Conservation (phyloP, 2,797 vertebrate species). For the Brotula barbata region DNA sequence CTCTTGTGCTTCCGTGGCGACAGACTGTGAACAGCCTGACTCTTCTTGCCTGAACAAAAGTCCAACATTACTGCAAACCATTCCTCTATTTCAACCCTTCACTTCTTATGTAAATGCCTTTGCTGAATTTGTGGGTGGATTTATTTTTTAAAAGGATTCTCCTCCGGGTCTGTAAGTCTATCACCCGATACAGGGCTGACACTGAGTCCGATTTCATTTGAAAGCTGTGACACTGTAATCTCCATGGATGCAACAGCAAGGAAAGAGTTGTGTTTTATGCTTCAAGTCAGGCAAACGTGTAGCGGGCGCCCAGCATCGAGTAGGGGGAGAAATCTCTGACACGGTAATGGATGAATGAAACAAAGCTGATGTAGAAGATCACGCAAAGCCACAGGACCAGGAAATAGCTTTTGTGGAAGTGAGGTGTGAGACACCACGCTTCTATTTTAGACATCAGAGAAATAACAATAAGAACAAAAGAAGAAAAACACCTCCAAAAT, state of each 20-base stretch:
- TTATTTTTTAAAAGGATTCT: constrained; percentile 62
- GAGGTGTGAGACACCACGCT: constrained; percentile 1
- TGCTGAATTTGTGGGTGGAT: constrained; percentile 83
- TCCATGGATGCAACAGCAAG: constrained; percentile 45
- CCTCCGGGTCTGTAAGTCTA: constrained; percentile 71
- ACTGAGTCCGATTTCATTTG: constrained; percentile 61
- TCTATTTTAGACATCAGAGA: constrained; percentile 12
- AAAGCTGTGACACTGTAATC: constrained; percentile 57
- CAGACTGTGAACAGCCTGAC: constrained; percentile 77
- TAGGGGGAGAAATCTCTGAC: constrained; percentile 34
- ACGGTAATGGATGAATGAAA: constrained; percentile 33
- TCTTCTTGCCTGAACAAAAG: constrained; percentile 83
- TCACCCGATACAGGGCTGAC: constrained; percentile 75
- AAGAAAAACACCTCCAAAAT: constrained; percentile 30
- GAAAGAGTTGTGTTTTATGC: constrained; percentile 30
- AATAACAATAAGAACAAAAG: constrained; percentile 3
- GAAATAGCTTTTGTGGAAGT: constrained; percentile 10
- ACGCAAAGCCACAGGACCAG: constrained; percentile 19
- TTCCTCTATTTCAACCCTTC: constrained; percentile 85
- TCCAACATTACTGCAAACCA: constrained; percentile 85
- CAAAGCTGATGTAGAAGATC: constrained; percentile 26
- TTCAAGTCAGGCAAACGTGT: constrained; percentile 37
- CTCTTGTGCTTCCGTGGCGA: too few species aligned
- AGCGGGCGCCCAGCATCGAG: constrained; percentile 4
- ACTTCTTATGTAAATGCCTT: constrained; percentile 91